Conservation (phyloP, 2,113 vertebrate genomes). For the Scalopus aquaticus region DNA sequence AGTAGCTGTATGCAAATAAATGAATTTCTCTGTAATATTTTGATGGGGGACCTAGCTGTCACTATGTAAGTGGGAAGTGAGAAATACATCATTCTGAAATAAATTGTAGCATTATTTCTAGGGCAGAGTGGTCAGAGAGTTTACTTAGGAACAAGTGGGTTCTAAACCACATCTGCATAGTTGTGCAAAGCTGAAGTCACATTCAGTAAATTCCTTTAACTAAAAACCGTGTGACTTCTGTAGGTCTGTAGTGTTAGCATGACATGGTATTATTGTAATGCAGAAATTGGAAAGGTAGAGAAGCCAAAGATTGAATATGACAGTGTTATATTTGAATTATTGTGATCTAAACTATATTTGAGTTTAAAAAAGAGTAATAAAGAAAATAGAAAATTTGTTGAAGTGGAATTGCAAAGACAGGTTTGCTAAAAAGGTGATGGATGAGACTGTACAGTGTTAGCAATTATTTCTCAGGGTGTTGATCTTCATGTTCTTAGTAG, state of each 20-base stretch:
- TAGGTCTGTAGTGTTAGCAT: not conserved
- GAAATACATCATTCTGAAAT: not conserved
- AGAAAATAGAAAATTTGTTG: not conserved
- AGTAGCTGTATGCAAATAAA: constrained; percentile 36
- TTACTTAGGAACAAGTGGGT: constrained; percentile 40
- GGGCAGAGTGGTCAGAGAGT: not conserved
- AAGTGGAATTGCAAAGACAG: constrained; percentile 1
- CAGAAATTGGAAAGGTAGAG: constrained; percentile 13
- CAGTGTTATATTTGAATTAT: not conserved
- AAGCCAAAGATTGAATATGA: not conserved
- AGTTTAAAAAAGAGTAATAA: not conserved
- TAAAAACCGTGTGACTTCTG: constrained; percentile 47
- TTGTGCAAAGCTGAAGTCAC: constrained; percentile 35
- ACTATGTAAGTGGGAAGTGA: not conserved
- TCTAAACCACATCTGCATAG: not conserved
- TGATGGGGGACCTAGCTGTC: not conserved
- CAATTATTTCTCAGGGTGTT: constrained; percentile 5
- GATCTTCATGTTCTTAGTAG: not conserved
- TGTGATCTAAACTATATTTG: constrained; percentile 15
- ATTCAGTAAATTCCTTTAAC: constrained; percentile 10
- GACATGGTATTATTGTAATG: not conserved
- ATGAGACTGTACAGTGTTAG: not conserved
- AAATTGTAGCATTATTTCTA: constrained; percentile 25
- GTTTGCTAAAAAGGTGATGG: constrained; percentile 6
- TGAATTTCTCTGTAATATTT: constrained; percentile 6